These are phyloP conservation scores for Bombus pascuorum DNA, from an alignment of 1,140 invertebrate genomes.

Conservation along the genomic window DNA sequence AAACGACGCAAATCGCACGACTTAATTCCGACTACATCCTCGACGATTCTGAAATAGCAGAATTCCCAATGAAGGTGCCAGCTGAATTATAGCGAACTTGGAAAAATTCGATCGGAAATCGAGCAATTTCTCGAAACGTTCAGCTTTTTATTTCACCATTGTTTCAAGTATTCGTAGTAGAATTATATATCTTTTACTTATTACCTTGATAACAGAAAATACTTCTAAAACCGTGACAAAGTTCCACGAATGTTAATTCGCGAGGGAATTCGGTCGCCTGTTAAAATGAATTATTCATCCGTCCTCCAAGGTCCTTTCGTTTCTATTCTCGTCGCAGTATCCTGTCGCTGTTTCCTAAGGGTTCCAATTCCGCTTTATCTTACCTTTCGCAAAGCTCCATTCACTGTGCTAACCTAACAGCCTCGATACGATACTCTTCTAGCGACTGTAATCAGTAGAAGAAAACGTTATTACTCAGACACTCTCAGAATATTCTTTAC, in stretches of 20 bases:
- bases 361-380: neutral
- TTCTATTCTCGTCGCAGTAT: neutral
- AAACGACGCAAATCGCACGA: neutral
- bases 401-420: no score
- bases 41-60: neutral
- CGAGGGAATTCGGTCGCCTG: neutral
- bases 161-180: no score
- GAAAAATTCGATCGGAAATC: neutral
- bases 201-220: neutral
- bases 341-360: no score
- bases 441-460: neutral
- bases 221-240: neutral
- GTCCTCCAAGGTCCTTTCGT: neutral
- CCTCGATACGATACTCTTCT: neutral
- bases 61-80: neutral
- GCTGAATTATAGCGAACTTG: neutral
- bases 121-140: neutral
- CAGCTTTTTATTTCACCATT: no score
- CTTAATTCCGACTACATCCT: neutral
- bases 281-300: conserved; percentile 29
- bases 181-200: neutral
- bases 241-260: neutral
- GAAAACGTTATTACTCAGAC: neutral
- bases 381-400: neutral
- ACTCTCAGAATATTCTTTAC: neutral